phyloP scores from a whole-genome alignment of 2,888 invertebrate species.

The Leptinotarsa haldemani region DNA sequence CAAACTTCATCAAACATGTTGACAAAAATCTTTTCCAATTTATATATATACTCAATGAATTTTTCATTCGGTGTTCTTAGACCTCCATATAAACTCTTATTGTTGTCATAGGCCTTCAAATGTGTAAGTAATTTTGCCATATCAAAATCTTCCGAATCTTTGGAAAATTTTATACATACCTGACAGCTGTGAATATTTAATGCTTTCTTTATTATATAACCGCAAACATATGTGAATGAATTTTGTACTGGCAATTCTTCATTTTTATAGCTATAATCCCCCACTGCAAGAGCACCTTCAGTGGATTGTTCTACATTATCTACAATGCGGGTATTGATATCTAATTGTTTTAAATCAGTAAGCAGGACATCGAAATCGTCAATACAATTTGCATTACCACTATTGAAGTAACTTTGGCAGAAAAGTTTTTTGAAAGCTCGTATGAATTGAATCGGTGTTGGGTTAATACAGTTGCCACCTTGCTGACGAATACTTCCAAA shows the following conservation, averaged over 20 bases:
- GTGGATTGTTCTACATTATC: background rate
- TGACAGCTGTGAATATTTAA: slow-evolving; percentile 22
- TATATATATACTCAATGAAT: slow-evolving; percentile 5
- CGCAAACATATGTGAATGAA: slow-evolving; percentile 29
- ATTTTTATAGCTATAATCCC: slow-evolving; percentile 22
- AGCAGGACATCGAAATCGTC: slow-evolving; percentile 30
- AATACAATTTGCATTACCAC: slow-evolving; percentile 33
- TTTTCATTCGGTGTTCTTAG: slow-evolving; percentile 15
- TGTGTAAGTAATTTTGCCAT: slow-evolving; percentile 5
- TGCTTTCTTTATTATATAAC: slow-evolving; percentile 37
- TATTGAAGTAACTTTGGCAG: slow-evolving; percentile 37
- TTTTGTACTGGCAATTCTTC: slow-evolving; percentile 23
- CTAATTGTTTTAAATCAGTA: slow-evolving; percentile 15
- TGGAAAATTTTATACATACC: slow-evolving; percentile 14
- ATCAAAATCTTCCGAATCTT: slow-evolving; percentile 19
- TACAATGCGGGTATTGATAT: slow-evolving; percentile 7
- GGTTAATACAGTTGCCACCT: slow-evolving; percentile 45
- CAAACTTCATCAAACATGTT: slow-evolving; percentile 14
- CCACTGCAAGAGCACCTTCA: slow-evolving; percentile 5
- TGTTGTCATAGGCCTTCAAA: slow-evolving; percentile 19
- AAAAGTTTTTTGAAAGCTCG: slow-evolving; percentile 45
- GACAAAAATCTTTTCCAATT: slow-evolving; percentile 16
- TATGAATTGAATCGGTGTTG: slow-evolving; percentile 48
- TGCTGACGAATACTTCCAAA: slow-evolving; percentile 47
- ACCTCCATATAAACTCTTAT: slow-evolving; percentile 18